Conservation (phyloP, 2,797 vertebrate species). For the Liasis olivaceus region DNA sequence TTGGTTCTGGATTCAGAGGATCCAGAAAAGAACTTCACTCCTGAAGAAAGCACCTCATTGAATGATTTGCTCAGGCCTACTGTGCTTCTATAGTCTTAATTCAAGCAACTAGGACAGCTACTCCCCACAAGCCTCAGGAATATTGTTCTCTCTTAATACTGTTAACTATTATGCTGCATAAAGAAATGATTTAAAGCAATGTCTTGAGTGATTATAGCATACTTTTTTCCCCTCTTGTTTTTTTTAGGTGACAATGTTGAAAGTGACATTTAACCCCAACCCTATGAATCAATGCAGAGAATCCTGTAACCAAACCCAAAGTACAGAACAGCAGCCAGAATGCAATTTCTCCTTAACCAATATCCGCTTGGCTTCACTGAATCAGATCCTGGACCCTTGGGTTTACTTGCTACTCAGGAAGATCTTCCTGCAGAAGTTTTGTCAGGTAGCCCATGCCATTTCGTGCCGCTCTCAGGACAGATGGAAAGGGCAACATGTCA, state of each 20-base stretch:
- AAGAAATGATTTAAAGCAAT: not conserved
- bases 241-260: slow-evolving; percentile 88
- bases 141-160: not conserved
- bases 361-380: slow-evolving; percentile 93
- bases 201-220: not conserved
- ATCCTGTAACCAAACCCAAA: not conserved
- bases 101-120: not conserved
- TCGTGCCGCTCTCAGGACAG: slow-evolving; percentile 83
- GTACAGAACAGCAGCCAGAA: slow-evolving; percentile 72
- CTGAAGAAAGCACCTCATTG: not conserved
- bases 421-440: slow-evolving; percentile 90
- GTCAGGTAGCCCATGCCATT: slow-evolving; percentile 88
- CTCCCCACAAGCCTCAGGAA: not conserved
- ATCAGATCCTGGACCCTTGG: slow-evolving; percentile 99
- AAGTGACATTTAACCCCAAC: slow-evolving; percentile 83
- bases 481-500: slow-evolving; percentile 73
- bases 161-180: not conserved
- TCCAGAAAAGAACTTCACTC: not conserved
- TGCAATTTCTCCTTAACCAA: slow-evolving; percentile 88
- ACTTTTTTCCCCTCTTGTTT: slow-evolving; percentile 22
- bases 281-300: slow-evolving; percentile 83
- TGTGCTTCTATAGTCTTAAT: not conserved
- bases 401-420: slow-evolving; percentile 93
- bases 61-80: not conserved
- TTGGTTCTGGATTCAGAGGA: not conserved